A percentile compares a stretch with the other conserved stretches of the same genome.
Conservation (phyloP, 2,888 invertebrate genomes). For the Lasioglossum marginatum region DNA sequence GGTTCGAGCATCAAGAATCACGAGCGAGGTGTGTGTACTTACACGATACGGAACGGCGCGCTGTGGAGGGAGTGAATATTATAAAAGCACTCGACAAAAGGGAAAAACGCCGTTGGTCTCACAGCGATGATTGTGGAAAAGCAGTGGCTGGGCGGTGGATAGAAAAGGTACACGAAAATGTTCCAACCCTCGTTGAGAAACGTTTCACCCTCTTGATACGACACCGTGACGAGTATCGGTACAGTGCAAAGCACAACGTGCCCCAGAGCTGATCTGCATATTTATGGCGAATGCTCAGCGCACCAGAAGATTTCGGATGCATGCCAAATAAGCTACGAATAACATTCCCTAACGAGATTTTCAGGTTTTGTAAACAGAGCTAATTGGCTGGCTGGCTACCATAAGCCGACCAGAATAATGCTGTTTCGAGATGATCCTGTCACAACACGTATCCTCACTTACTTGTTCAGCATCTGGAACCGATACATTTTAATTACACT, state of each 20-base stretch:
- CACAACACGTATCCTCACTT: background rate
- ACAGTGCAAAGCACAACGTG: constrained; percentile 36
- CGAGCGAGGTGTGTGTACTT: constrained; percentile 66
- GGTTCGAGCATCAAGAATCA: constrained; percentile 64
- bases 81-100: constrained; percentile 75
- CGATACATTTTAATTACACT: background rate
- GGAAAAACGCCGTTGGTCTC: constrained; percentile 34
- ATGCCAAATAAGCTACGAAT: constrained; percentile 75
- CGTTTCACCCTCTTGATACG: constrained; percentile 43
- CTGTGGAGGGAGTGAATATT: constrained; percentile 77
- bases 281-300: constrained; percentile 79
- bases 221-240: constrained; percentile 56
- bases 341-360: constrained; percentile 47
- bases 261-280: constrained; percentile 77
- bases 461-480: background rate
- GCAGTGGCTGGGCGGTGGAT: constrained; percentile 24
- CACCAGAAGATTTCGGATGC: constrained; percentile 80
- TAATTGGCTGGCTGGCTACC: constrained; percentile 13
- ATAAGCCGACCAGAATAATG: background rate
- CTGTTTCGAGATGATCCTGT: background rate
- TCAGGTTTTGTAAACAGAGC: background rate
- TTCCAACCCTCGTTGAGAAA: constrained; percentile 46
- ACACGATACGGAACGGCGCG: constrained; percentile 41
- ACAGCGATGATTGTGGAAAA: constrained; percentile 33
- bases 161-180: constrained; percentile 59